Evolutionary conservation across 2,888 invertebrate genomes (phyloP).

Genomic region (Parapristionchus giblindavisi): DNA sequence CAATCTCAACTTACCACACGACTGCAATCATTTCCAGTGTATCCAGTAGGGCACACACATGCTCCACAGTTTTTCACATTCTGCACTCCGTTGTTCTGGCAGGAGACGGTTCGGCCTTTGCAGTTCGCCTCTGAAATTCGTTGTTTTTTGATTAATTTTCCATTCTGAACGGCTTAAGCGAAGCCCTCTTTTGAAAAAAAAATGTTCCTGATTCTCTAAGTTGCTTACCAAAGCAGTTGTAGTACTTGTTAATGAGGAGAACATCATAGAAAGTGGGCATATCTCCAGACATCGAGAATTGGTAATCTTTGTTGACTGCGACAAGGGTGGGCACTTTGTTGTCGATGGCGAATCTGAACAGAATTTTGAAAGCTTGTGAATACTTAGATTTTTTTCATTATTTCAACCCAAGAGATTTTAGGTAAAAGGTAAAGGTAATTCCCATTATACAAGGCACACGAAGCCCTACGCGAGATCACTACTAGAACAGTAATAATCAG

Average conservation of each 20-base stretch:
- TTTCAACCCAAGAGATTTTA: too few species aligned
- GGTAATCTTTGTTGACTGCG: slow-evolving; percentile 4
- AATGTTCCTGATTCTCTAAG: not conserved
- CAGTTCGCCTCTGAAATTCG: slow-evolving; percentile 8
- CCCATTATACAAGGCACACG: too few species aligned
- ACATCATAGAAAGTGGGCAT: slow-evolving; percentile 33
- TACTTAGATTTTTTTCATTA: too few species aligned
- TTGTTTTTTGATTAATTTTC: too few species aligned
- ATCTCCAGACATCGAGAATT: slow-evolving; percentile 27
- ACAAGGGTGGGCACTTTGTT: slow-evolving; percentile 1
- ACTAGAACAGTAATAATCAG: too few species aligned
- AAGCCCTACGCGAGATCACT: too few species aligned
- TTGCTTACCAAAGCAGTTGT: slow-evolving; percentile 26
- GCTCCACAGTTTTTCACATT: slow-evolving; percentile 9
- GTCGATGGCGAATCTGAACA: slow-evolving; percentile 22
- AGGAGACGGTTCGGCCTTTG: slow-evolving; percentile 10
- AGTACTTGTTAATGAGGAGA: slow-evolving; percentile 27
- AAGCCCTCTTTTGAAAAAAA: too few species aligned
- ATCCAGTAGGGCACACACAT: slow-evolving; percentile 9
- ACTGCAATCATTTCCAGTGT: slow-evolving; percentile 5
- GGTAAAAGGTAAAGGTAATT: too few species aligned
- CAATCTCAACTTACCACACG: slow-evolving; percentile 11
- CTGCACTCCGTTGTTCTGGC: slow-evolving; percentile 27
- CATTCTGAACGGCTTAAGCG: too few species aligned
- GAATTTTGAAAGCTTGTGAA: too few species aligned